phyloP scores from a whole-genome alignment of 2,797 vertebrate genomes.

The Acanthurus leucopareius region DNA sequence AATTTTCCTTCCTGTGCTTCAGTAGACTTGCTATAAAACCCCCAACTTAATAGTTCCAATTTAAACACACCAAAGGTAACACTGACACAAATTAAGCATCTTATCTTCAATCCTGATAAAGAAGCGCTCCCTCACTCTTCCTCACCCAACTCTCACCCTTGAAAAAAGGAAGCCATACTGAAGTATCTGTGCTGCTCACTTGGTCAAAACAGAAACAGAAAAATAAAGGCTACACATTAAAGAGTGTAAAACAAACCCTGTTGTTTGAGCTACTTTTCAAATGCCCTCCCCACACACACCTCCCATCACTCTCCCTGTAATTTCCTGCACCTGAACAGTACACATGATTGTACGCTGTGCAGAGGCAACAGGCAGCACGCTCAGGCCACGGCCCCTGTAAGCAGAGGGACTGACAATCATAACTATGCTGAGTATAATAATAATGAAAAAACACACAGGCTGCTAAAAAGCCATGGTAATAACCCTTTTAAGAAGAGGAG shows the following conservation, averaged over 20 bases:
- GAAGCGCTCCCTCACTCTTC: not conserved
- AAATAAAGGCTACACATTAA: not conserved
- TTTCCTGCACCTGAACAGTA: conserved; percentile 80
- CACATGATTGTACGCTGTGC: conserved; percentile 72
- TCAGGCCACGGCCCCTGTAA: conserved; percentile 61
- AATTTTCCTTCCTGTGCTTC: conserved; percentile 33
- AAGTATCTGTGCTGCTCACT: conserved; percentile 4
- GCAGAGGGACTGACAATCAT: conserved; percentile 71
- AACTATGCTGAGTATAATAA: conserved; percentile 75
- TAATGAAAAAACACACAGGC: conserved; percentile 69
- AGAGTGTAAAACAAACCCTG: conserved; percentile 39
- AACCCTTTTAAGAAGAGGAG: conserved; percentile 83
- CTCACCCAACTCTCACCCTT: conserved; percentile 8
- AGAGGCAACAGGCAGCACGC: conserved; percentile 42
- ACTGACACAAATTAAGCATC: conserved; percentile 41
- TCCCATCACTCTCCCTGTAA: conserved; percentile 65
- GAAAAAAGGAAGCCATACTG: not conserved
- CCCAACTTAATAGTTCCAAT: conserved; percentile 28
- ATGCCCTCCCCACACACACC: not conserved
- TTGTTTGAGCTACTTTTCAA: conserved; percentile 41
- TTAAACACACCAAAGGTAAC: conserved; percentile 42
- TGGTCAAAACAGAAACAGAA: conserved; percentile 17
- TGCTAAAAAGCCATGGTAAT: conserved; percentile 85
- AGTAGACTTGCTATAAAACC: conserved; percentile 42
- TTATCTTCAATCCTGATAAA: conserved; percentile 27